A percentile compares a stretch with the other conserved stretches of the same genome.
Evolutionary conservation across 2,113 vertebrate genomes (phyloP).

Genomic region (Opisthocomus hoazin): DNA sequence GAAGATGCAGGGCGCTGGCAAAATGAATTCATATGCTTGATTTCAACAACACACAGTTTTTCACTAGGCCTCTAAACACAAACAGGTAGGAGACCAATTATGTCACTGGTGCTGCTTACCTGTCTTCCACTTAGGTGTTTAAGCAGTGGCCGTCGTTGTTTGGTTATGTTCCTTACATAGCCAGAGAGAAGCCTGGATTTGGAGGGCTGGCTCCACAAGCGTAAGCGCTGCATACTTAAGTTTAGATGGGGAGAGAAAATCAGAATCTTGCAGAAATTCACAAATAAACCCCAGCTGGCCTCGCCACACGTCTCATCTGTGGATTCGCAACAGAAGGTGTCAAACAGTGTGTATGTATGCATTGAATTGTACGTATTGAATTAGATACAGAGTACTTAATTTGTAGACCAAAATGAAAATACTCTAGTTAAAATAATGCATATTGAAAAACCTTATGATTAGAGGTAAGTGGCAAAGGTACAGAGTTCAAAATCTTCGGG

Average conservation of each 20-base stretch:
- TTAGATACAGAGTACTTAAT: neutral
- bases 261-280: neutral
- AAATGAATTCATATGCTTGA: neutral
- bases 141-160: neutral
- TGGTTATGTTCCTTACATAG: neutral
- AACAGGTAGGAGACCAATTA: neutral
- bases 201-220: neutral
- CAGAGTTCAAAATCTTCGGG: neutral
- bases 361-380: neutral
- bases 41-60: neutral
- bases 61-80: neutral
- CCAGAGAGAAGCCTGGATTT: neutral
- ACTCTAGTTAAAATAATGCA: neutral
- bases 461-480: neutral
- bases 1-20: neutral
- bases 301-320: neutral
- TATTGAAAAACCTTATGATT: neutral
- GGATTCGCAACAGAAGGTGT: constrained; percentile 40
- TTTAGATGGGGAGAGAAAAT: neutral
- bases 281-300: constrained; percentile 2
- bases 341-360: neutral
- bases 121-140: neutral
- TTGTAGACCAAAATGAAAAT: neutral
- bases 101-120: neutral
- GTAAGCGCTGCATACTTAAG: neutral